Conservation (phyloP, 2,797 vertebrate genomes). For the Apodemus agrarius region DNA sequence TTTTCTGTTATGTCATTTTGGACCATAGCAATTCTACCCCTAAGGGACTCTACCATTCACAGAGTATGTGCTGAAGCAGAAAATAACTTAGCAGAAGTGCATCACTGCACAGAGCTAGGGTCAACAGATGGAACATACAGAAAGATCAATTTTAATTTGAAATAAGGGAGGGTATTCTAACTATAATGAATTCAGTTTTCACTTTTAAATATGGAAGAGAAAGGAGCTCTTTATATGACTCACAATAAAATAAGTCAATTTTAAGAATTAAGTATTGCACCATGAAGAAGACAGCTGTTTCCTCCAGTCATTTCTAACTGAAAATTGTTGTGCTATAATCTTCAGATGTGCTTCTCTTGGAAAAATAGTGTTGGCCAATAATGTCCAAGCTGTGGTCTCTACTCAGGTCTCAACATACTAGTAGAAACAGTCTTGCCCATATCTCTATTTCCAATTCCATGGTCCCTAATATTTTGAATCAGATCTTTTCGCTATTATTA, state of each 20-base stretch:
- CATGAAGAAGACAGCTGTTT: background rate
- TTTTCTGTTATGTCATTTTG: background rate
- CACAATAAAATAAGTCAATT: background rate
- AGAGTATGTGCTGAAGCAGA: background rate
- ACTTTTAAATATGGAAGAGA: background rate
- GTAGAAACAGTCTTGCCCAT: background rate
- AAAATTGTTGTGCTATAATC: background rate
- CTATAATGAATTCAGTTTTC: background rate
- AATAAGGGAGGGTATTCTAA: background rate
- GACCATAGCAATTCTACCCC: background rate
- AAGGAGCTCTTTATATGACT: background rate
- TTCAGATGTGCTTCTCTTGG: background rate
- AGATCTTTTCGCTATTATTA: background rate
- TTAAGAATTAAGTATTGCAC: background rate
- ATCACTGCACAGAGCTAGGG: background rate
- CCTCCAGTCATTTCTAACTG: background rate
- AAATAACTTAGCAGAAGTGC: background rate
- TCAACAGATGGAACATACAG: background rate
- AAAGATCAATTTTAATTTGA: background rate
- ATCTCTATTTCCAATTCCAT: background rate
- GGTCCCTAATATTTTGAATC: background rate
- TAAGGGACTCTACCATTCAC: background rate
- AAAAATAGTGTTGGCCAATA: background rate
- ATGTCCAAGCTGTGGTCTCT: background rate
- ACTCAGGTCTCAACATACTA: rapidly evolving